Conservation (phyloP, 2,113 vertebrate species). For the Catharus minimus region DNA sequence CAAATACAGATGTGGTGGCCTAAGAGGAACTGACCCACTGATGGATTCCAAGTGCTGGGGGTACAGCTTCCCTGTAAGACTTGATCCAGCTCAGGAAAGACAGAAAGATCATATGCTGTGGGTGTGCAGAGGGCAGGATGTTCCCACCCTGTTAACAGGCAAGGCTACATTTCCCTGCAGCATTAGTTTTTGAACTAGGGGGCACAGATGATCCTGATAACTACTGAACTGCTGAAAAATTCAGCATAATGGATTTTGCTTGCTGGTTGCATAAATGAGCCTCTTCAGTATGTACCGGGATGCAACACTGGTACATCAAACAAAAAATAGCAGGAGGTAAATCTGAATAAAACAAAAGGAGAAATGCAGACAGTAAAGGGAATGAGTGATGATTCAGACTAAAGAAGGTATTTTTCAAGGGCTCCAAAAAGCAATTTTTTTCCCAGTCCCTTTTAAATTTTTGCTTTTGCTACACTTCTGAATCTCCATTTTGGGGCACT, state of each 20-base stretch:
- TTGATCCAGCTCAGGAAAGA: slow-evolving; percentile 5
- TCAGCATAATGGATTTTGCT: neutral
- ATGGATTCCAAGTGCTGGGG: neutral
- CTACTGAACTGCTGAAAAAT: neutral
- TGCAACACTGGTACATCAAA: neutral
- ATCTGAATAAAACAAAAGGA: neutral
- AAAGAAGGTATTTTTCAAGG: neutral
- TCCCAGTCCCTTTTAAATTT: neutral
- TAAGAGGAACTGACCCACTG: neutral
- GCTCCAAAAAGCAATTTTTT: neutral
- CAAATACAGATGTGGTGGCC: neutral
- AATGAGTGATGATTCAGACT: neutral
- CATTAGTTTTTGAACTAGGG: neutral
- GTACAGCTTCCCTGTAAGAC: neutral
- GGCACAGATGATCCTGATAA: neutral
- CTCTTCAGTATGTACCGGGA: neutral
- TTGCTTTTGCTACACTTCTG: neutral
- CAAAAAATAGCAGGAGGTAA: slow-evolving; percentile 2
- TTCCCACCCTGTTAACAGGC: slow-evolving; percentile 4
- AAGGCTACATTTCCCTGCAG: neutral
- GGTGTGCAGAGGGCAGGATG: slow-evolving; percentile 4
- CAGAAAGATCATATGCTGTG: neutral
- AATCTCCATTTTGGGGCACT: neutral
- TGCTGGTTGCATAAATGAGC: neutral
- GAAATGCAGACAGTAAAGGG: neutral